phyloP scores from a whole-genome alignment of 2,888 invertebrate species.

The Ornithoptera alexandrae region DNA sequence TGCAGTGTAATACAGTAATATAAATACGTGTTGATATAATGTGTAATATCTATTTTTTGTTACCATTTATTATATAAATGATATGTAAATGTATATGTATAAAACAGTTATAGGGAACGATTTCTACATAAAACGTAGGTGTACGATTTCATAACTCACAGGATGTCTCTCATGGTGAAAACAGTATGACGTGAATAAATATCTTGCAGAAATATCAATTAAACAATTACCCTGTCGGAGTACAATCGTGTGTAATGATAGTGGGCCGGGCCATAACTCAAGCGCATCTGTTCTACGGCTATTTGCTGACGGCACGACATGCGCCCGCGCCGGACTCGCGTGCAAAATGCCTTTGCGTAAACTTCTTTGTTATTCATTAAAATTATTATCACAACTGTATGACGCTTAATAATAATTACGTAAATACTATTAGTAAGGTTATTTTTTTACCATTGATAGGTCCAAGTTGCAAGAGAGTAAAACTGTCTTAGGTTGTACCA shows the following conservation, averaged over 20 bases:
- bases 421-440: too few species aligned
- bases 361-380: constrained; percentile 3
- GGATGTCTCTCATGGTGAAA: constrained; percentile 68
- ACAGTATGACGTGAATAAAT: constrained; percentile 79
- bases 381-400: too few species aligned
- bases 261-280: constrained; percentile 79
- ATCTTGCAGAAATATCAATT: constrained; percentile 81
- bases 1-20: too few species aligned
- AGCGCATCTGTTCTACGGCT: constrained; percentile 77
- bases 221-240: constrained; percentile 82
- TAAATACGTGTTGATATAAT: too few species aligned
- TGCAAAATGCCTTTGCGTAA: constrained; percentile 15
- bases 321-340: constrained; percentile 38
- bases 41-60: too few species aligned
- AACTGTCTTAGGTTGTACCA: too few species aligned
- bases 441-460: too few species aligned
- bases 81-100: too few species aligned
- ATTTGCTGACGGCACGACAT: constrained; percentile 77
- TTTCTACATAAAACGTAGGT: background rate
- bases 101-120: background rate
- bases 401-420: too few species aligned
- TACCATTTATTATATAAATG: too few species aligned
- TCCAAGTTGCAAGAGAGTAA: too few species aligned
- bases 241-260: constrained; percentile 81
- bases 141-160: constrained; percentile 58